phyloP scores from a whole-genome alignment of 2,888 invertebrate genomes.

The Amblyteles armatorius region DNA sequence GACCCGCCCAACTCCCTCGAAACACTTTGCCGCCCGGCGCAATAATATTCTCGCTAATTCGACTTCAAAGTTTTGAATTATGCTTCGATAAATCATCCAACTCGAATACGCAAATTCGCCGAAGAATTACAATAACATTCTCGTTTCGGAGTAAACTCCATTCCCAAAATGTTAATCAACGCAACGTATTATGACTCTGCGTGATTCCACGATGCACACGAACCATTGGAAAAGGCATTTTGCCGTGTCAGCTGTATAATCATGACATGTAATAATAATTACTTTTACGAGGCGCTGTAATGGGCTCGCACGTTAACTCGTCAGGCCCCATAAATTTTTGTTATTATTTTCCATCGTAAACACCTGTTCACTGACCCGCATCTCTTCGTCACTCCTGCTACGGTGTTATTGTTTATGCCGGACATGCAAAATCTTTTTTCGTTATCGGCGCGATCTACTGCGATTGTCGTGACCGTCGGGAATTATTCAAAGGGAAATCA shows the following conservation, averaged over 20 bases:
- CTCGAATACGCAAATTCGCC: background rate
- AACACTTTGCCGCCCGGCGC: background rate
- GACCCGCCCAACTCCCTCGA: constrained; percentile 5
- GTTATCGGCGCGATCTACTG: background rate
- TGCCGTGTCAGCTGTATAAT: constrained; percentile 69
- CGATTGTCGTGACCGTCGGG: too few relatives aligned
- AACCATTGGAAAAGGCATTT: constrained; percentile 16
- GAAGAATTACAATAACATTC: constrained; percentile 34
- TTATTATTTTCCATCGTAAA: constrained; percentile 80
- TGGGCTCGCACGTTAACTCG: constrained; percentile 75
- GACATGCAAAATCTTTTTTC: background rate
- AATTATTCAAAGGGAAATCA: background rate
- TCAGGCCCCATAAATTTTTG: constrained; percentile 78
- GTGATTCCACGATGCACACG: background rate
- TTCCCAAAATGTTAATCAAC: constrained; percentile 42
- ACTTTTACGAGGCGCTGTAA: constrained; percentile 76
- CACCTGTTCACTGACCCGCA: constrained; percentile 70
- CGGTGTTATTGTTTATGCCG: background rate
- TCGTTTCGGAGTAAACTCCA: constrained; percentile 38
- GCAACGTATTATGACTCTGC: background rate
- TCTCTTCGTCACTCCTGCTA: constrained; percentile 38
- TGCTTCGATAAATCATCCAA: constrained; percentile 38
- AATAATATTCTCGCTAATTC: constrained; percentile 46
- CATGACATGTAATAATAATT: constrained; percentile 76
- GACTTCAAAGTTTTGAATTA: constrained; percentile 48